A percentile compares a stretch with the other conserved stretches of the same genome.
Conservation (phyloP, 2,113 vertebrate genomes). For the Proterorhinus semilunaris region DNA sequence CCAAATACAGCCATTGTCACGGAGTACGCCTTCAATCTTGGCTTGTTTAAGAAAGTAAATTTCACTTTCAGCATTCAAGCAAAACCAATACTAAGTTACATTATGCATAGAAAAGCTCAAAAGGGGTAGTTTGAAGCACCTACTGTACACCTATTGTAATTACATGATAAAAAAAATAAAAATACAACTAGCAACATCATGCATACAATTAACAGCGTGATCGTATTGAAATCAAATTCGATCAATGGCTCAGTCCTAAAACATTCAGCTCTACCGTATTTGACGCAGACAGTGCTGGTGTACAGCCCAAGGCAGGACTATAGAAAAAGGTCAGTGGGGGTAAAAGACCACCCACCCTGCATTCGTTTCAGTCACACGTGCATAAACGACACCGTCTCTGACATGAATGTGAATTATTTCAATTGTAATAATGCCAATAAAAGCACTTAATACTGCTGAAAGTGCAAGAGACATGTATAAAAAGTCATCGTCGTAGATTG, state of each 20-base stretch:
- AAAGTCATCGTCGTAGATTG: not conserved
- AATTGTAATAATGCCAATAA: not conserved
- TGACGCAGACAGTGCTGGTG: constrained; percentile 39
- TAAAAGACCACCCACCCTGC: constrained; percentile 65
- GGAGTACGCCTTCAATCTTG: too few relatives aligned
- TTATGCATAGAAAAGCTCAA: too few relatives aligned
- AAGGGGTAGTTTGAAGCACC: too few relatives aligned
- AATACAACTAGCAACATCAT: too few relatives aligned
- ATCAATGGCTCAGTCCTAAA: not conserved
- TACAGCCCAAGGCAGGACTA: constrained; percentile 29
- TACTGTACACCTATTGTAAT: too few relatives aligned
- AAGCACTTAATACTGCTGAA: not conserved
- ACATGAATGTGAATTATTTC: not conserved
- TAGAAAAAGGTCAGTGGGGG: constrained; percentile 52
- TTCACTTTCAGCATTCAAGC: too few relatives aligned
- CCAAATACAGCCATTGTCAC: too few relatives aligned
- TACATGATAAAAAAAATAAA: too few relatives aligned
- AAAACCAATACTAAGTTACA: too few relatives aligned
- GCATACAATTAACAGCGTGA: too few relatives aligned
- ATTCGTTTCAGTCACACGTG: not conserved
- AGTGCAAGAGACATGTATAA: not conserved
- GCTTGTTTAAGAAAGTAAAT: too few relatives aligned
- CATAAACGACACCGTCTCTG: not conserved
- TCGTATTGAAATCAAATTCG: too few relatives aligned
- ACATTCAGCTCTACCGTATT: constrained; percentile 3